Base-by-base conservation (phyloP, 2,113 vertebrate genomes). In the Pao palembangensis region DNA sequence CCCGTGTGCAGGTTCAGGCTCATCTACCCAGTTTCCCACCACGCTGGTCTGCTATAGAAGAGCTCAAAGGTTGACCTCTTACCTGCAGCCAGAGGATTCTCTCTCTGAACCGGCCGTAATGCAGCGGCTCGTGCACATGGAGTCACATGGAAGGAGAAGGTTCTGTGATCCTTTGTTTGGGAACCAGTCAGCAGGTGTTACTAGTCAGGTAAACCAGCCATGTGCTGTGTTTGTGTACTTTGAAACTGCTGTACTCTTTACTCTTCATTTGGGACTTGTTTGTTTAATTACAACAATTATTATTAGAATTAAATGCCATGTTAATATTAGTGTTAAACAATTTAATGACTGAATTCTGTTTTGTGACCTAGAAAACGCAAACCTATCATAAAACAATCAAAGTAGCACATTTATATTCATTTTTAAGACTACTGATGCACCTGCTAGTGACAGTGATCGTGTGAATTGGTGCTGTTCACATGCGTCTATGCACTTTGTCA, bases 111-210 rank as follows among this genome's bases (percentile, higher is more conserved):
- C 15, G 15, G 15, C 44, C 0, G 64, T 1, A 28, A 79, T 81
- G 78, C 66, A 55, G 49, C 2, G 38, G 52, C 57, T 58, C 21
- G 38, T n/a, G n/a, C n/a, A n/a, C n/a, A n/a, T n/a, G 41, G 47
- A 10, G 53, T 54, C 51, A 28, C 63, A 58, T 3, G 57, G 50
- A 57, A 55, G 11, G 0, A 80, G 58, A 66, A 79, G 20, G 55
- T 68, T 77, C 42, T 88, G 78, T 50, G 66, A 80, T 51, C 67
- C 75, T 18, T 23, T 60, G 41, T 49, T 69, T 51, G 66, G 21
- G 62, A 69, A 81, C 57, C 75, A 78, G 38, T 46, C 67, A 44
- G 55, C 53, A 56, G 62, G 58, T 42, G 65, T 51, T 34, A 6
- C 54, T 50, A 44, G 15, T 17, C 60, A 73, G 80, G 79, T 86